Conservation (phyloP, 2,888 invertebrate genomes). For the Lycocerus yunnanus region DNA sequence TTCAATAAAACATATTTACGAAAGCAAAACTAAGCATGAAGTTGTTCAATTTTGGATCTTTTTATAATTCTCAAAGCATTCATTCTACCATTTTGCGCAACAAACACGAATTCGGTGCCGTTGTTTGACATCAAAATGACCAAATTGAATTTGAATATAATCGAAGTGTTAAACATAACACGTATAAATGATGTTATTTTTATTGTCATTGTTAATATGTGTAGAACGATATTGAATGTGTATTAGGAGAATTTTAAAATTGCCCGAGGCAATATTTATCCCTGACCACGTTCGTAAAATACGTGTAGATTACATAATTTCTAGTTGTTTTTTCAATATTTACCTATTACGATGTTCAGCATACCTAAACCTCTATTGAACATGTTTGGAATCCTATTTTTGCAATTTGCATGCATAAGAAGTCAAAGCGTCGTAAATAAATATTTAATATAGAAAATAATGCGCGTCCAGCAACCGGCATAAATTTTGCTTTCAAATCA, state of each 20-base stretch:
- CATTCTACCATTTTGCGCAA: background rate
- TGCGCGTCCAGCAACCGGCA: slow-evolving; percentile 7
- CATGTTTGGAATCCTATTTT: slow-evolving; percentile 19
- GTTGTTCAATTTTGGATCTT: background rate
- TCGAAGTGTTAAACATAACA: background rate
- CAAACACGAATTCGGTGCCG: background rate
- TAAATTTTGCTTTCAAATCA: slow-evolving; percentile 20
- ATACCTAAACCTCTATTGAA: slow-evolving; percentile 6
- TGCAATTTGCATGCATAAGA: slow-evolving; percentile 13
- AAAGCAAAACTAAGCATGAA: background rate
- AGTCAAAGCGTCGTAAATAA: background rate
- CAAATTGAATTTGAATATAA: background rate
- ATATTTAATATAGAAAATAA: background rate
- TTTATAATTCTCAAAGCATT: background rate
- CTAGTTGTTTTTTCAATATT: slow-evolving; percentile 13
- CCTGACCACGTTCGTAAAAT: slow-evolving; percentile 20
- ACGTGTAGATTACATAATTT: slow-evolving; percentile 20
- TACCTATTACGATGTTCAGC: slow-evolving; percentile 10
- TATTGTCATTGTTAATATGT: background rate
- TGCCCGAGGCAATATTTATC: slow-evolving; percentile 17
- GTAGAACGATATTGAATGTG: background rate
- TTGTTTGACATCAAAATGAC: background rate
- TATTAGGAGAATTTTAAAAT: slow-evolving; percentile 1
- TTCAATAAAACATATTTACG: background rate
- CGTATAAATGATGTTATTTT: background rate